A percentile compares a stretch with the other conserved stretches of the same genome.
Evolutionary conservation across 1,140 invertebrate genomes (phyloP).

Genomic region (Stenopsyche tienmushanensis): DNA sequence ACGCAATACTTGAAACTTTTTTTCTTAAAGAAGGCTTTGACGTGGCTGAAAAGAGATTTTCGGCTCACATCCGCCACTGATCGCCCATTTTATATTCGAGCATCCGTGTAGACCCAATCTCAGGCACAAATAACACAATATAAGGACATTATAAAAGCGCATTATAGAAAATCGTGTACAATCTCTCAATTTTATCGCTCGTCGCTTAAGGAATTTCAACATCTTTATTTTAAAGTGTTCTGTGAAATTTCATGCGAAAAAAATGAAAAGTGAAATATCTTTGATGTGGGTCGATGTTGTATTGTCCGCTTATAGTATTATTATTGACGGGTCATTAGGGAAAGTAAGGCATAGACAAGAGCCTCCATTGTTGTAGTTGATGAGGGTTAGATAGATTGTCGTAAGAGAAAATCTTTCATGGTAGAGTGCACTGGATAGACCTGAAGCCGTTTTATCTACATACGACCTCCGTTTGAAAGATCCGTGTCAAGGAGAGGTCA

Average conservation of each 20-base stretch:
- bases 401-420: slow-evolving; percentile 25
- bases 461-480: background rate
- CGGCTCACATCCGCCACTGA: too few species aligned
- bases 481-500: background rate
- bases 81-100: too few species aligned
- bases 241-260: background rate
- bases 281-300: slow-evolving; percentile 10
- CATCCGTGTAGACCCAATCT: too few species aligned
- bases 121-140: too few species aligned
- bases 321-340: slow-evolving; percentile 24
- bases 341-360: slow-evolving; percentile 15
- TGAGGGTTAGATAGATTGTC: slow-evolving; percentile 26
- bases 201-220: too few species aligned
- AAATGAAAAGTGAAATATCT: slow-evolving; percentile 1
- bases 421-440: slow-evolving; percentile 21
- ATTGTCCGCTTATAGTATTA: slow-evolving; percentile 24
- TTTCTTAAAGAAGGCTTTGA: too few species aligned
- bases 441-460: slow-evolving; percentile 20
- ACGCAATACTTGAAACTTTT: too few species aligned
- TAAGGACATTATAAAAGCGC: too few species aligned
- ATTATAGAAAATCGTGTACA: too few species aligned
- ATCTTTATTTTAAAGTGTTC: too few species aligned
- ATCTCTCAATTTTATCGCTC: too few species aligned
- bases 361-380: slow-evolving; percentile 18
- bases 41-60: too few species aligned